Evolutionary conservation across 2,888 invertebrate species (phyloP), one percentile per base, ranked within the genome.

Genomic region (Cantharis lateralis): DNA sequence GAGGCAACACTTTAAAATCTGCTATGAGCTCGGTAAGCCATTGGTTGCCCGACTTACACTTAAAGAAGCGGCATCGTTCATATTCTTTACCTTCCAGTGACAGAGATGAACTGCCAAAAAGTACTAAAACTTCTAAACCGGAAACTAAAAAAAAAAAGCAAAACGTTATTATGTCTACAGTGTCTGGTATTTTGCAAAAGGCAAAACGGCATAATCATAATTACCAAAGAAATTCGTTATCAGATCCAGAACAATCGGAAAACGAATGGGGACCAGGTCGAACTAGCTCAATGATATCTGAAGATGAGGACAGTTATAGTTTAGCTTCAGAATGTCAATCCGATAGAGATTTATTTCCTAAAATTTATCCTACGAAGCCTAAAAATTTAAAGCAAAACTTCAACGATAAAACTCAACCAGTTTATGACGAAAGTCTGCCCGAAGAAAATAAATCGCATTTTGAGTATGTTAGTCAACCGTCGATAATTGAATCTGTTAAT

Each of bases 161-260:
- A 85, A 94, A 94, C 81, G 93, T 93, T 5, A 89, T 96, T 72
- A 95, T 95, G 0, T 93, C 95, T 0, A 96, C 96, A 0, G 93
- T 96, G 88, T 95, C 95, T 1, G 95, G 95, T 18, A 92, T 96
- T 79, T 89, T 96, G 82, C 95, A 95, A 87, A 96, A 96, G 89
- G 96, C 96, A 0, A 94, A 95, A 86, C 88, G 93, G 83, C 93
- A 92, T 87, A 90, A 90, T 84, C 88, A 90, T 28, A 89, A 90
- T 81, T 89, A 91, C 80, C 92, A 92, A 82, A 87, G 89, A 0
- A 93, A 93, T 83, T 94, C 94, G 0, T 85, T 94, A 71, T 94
- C 95, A 11, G 94, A 95, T 85, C 93, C 94, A 3, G 95, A 95
- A 87, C 93, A 93, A 68, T 94, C 94, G 0, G 94, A 94, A 87